Base-by-base conservation (phyloP, 2,797 vertebrate genomes). In the Hipposideros larvatus region DNA sequence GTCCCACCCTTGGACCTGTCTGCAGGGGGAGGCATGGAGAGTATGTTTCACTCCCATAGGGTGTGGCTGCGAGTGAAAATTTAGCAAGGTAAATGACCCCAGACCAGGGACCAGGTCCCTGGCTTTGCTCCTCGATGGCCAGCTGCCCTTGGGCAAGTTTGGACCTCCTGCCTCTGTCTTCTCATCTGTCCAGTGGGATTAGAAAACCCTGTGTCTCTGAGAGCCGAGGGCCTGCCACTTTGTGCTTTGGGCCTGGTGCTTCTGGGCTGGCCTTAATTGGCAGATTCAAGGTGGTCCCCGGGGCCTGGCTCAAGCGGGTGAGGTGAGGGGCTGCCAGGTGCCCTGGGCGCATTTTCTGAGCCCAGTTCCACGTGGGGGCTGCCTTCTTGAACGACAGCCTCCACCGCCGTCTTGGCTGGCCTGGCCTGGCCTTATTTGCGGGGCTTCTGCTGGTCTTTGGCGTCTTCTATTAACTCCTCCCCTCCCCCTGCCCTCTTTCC, bases 1-100 rank as follows among this genome's bases (percentile, higher is more conserved):
- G 80, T 86, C 82, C 77, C 89, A 74, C 48, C 78, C 91, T 61
- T 74, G 78, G 85, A n/a, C 65, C 98, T 96, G 97, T 97, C 84
- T 97, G 95, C 51, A 65, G 91, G 91, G 96, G 92, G 61, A 55
- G 95, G 73, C 91, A 95, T 59, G 61, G 61, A 87, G 74, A 97
- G 87, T 92, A 90, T 43, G 14, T 51, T 51, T 51, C 48, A 51
- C 14, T 55, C 53, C 43, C 22, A 48, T 1, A 24, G 73, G 83
- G 68, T 93, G 13, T 31, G 73, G 85, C 68, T 88, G 92, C 16
- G 74, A 97, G 91, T 66, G 31, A 63, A 92, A 68, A 91, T 87
- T 65, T 48, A 93, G 13, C 51, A 70, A 74, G 73, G 74, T 31
- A 51, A 78, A 59, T 79, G 31, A 57, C 31, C 31, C 61, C 28